Conservation (phyloP, 2,888 invertebrate species). For the Orgyia antiqua region DNA sequence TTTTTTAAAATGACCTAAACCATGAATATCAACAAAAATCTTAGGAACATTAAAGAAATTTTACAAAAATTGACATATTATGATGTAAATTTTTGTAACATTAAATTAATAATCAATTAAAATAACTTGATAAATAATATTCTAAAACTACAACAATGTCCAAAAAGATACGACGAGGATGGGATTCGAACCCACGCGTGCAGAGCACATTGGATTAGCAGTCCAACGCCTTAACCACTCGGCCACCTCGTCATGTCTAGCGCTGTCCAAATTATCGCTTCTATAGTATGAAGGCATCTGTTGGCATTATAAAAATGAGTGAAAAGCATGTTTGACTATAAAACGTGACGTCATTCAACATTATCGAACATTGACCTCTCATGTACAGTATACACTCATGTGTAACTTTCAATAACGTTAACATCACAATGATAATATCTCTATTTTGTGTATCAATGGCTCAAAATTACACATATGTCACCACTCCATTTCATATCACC, state of each 20-base stretch:
- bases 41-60: too few species aligned
- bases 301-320: constrained; percentile 10
- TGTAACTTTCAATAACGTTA: too few species aligned
- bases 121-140: background rate
- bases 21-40: too few species aligned
- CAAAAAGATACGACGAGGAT: constrained; percentile 81
- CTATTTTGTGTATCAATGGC: background rate
- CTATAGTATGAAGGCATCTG: constrained; percentile 13
- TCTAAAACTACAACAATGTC: background rate
- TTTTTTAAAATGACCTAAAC: too few species aligned
- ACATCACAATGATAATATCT: background rate
- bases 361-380: constrained; percentile 24
- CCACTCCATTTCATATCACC: too few species aligned
- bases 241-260: constrained; percentile 84
- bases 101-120: background rate
- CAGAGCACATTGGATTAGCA: constrained; percentile 92
- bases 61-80: too few species aligned
- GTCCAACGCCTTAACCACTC: constrained; percentile 92
- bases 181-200: constrained; percentile 91
- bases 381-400: constrained; percentile 1
- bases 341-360: constrained; percentile 20
- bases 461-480: too few species aligned
- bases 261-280: constrained; percentile 32
- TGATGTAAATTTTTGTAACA: too few species aligned
- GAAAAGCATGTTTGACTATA: constrained; percentile 11